These are phyloP conservation scores for Pao palembangensis DNA, from an alignment of 2,113 vertebrate genomes.

Conservation along the genomic window DNA sequence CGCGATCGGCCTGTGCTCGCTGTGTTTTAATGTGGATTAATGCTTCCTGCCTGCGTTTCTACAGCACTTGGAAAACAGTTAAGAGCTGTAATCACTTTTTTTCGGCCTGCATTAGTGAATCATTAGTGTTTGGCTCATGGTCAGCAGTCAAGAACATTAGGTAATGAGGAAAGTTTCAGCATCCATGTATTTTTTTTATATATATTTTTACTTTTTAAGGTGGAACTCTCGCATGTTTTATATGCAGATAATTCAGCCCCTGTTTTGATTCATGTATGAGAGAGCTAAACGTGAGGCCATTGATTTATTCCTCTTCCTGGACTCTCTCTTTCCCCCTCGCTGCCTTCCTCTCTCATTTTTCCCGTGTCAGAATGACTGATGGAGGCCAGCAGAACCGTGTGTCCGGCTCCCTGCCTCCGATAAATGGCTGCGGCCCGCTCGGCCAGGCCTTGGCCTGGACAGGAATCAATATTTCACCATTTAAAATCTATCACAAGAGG, in stretches of 20 bases:
- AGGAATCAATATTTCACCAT: slow-evolving; percentile 99
- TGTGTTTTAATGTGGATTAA: slow-evolving; percentile 88
- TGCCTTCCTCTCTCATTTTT: slow-evolving; percentile 50
- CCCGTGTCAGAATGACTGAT: slow-evolving; percentile 75
- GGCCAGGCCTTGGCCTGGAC: slow-evolving; percentile 96
- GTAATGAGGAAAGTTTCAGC: slow-evolving; percentile 43
- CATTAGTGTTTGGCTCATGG: slow-evolving; percentile 33
- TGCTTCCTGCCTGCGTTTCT: slow-evolving; percentile 80
- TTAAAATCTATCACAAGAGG: slow-evolving; percentile 99
- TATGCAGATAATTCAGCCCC: too few relatives aligned
- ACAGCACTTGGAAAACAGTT: slow-evolving; percentile 84
- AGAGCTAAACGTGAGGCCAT: neutral
- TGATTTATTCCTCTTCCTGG: slow-evolving; percentile 52
- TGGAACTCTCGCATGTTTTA: neutral
- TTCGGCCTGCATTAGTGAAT: slow-evolving; percentile 78
- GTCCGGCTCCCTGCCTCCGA: slow-evolving; percentile 89
- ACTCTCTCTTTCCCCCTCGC: slow-evolving; percentile 26
- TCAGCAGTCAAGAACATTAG: slow-evolving; percentile 8
- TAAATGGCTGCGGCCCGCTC: slow-evolving; percentile 95
- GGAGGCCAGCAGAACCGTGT: slow-evolving; percentile 78
- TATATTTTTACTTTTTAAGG: neutral
- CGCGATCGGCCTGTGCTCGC: neutral
- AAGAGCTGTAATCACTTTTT: slow-evolving; percentile 83
- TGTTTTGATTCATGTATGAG: too few relatives aligned
- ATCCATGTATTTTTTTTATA: slow-evolving; percentile 11